Evolutionary conservation across 2,888 invertebrate genomes (phyloP).

Genomic region (Drosophila multiciliata): DNA sequence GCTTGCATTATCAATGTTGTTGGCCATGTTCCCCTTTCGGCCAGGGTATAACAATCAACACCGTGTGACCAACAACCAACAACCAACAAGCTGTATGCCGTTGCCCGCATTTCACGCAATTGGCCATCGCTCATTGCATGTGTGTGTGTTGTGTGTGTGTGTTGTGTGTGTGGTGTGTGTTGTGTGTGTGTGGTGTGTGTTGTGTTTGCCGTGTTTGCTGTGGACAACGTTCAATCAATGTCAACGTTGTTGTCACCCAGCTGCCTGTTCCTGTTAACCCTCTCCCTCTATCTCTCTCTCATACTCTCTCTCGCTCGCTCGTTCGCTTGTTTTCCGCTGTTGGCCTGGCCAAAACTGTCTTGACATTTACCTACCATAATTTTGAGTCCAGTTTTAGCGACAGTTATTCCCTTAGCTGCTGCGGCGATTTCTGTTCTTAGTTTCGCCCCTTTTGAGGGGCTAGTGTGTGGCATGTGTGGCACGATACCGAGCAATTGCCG

Average conservation of each 20-base stretch:
- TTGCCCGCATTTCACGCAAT: conserved; percentile 15
- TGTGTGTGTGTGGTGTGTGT: conserved; percentile 15
- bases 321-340: conserved; percentile 11
- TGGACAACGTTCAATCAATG: conserved; percentile 80
- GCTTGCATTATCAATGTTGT: conserved; percentile 27
- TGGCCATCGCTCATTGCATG: conserved; percentile 34
- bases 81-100: conserved; percentile 32
- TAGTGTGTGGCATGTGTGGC: conserved; percentile 41
- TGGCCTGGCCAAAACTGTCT: conserved; percentile 26
- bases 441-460: not conserved
- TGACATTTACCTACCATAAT: conserved; percentile 71
- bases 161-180: conserved; percentile 10
- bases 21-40: conserved; percentile 39
- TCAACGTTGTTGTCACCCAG: conserved; percentile 67
- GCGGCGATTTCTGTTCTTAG: conserved; percentile 13
- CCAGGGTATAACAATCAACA: conserved; percentile 65
- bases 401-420: conserved; percentile 32
- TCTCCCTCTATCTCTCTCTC: not conserved
- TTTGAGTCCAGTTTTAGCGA: conserved; percentile 47
- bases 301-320: not conserved
- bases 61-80: conserved; percentile 59
- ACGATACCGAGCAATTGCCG: conserved; percentile 53
- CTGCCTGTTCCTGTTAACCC: conserved; percentile 35
- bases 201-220: conserved; percentile 56
- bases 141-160: conserved; percentile 10